These are phyloP conservation scores for Spisula subtruncata DNA, from an alignment of 2,888 invertebrate genomes.

Conservation along the genomic window DNA sequence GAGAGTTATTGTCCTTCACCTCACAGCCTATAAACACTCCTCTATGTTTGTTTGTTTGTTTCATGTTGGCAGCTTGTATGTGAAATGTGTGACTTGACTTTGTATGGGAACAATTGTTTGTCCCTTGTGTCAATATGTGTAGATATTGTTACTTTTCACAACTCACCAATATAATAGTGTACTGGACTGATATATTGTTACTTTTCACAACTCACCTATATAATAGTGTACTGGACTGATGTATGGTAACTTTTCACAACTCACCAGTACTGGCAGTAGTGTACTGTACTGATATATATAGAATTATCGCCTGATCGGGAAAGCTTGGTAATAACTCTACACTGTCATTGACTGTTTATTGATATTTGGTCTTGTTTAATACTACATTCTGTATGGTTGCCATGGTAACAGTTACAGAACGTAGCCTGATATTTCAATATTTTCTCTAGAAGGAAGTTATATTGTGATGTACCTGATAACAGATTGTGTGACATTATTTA, in stretches of 20 bases:
- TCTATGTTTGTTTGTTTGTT: not conserved
- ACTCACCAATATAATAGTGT: not conserved
- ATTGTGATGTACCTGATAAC: not conserved
- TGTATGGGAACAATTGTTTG: not conserved
- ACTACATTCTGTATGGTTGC: not conserved
- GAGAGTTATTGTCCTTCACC: too few species aligned
- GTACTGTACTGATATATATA: not conserved
- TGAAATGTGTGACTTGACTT: not conserved
- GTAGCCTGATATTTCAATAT: not conserved
- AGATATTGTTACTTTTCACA: not conserved
- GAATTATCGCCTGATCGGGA: not conserved
- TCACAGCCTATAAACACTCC: not conserved
- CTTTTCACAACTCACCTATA: too few species aligned
- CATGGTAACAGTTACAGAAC: not conserved
- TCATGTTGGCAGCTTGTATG: not conserved
- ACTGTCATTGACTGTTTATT: not conserved
- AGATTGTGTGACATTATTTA: not conserved
- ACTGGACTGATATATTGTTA: not conserved
- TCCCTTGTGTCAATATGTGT: not conserved
- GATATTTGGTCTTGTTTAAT: not conserved
- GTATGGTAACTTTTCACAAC: not conserved
- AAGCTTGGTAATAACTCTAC: not conserved
- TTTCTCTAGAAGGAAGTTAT: not conserved
- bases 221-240: too few species aligned
- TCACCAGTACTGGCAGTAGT: not conserved